A percentile compares a stretch with the other conserved stretches of the same genome.
phyloP scores from a whole-genome alignment of 2,888 invertebrate genomes.

The Bombylius discolor region DNA sequence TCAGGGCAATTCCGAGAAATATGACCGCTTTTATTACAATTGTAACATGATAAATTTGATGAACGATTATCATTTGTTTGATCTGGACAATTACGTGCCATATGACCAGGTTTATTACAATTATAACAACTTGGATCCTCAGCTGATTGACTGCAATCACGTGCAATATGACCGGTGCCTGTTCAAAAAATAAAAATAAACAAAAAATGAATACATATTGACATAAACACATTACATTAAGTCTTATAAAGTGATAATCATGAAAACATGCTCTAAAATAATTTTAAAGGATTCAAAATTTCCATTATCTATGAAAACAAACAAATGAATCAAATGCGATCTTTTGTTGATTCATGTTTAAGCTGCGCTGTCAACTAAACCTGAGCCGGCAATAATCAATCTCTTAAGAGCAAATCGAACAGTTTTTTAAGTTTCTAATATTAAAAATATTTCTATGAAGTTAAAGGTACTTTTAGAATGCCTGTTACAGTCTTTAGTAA shows the following conservation, averaged over 20 bases:
- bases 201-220: neutral
- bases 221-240: neutral
- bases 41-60: slow-evolving; percentile 65
- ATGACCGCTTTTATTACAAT: slow-evolving; percentile 88
- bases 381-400: no score
- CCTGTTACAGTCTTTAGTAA: no score
- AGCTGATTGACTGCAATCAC: slow-evolving; percentile 76
- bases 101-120: slow-evolving; percentile 83
- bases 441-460: no score
- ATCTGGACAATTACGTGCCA: slow-evolving; percentile 81
- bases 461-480: no score
- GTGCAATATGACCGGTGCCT: slow-evolving; percentile 84
- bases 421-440: no score
- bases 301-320: no score
- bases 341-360: no score
- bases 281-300: neutral
- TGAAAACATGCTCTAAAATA: no score
- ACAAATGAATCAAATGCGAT: no score
- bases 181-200: neutral
- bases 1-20: slow-evolving; percentile 78
- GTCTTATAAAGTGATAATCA: no score
- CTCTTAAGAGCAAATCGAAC: no score
- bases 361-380: no score
- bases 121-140: slow-evolving; percentile 66
- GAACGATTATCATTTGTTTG: slow-evolving; percentile 28